Conservation (phyloP, 2,113 vertebrate genomes). For the Scolopax mira region DNA sequence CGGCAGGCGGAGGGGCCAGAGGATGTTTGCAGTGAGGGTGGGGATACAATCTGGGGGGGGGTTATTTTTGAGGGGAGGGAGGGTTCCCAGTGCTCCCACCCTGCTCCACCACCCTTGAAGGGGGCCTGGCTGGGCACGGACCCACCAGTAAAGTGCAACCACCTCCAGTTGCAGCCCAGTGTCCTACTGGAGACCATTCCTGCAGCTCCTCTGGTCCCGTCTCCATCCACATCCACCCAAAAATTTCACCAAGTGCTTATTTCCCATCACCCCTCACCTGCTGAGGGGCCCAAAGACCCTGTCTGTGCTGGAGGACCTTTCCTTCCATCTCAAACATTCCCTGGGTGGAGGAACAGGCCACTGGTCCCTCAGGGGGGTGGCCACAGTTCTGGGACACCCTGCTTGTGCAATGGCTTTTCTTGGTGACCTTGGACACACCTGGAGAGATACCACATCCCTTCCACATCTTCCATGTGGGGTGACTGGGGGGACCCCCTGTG, state of each 20-base stretch:
- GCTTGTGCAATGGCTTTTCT: neutral
- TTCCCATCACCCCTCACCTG: accelerated
- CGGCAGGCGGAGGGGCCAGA: neutral
- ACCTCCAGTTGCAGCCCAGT: neutral
- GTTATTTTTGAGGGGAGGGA: neutral
- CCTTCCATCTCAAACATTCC: accelerated
- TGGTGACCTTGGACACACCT: neutral
- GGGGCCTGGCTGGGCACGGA: neutral
- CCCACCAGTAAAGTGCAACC: neutral
- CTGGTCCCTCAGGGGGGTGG: accelerated
- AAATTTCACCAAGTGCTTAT: accelerated
- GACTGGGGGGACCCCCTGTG: accelerated
- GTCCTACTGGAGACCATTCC: neutral
- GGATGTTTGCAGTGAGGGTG: neutral
- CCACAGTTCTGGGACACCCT: accelerated
- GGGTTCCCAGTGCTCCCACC: neutral
- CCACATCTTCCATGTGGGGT: accelerated
- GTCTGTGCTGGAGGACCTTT: neutral
- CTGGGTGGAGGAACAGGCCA: neutral
- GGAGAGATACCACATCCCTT: neutral
- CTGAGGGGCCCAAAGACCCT: neutral
- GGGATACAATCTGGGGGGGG: neutral
- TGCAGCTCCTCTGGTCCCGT: neutral
- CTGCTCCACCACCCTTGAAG: neutral
- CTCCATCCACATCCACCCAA: neutral